Evolutionary conservation across 2,113 vertebrate genomes (phyloP).

Genomic region (Muntiacus muntjak): DNA sequence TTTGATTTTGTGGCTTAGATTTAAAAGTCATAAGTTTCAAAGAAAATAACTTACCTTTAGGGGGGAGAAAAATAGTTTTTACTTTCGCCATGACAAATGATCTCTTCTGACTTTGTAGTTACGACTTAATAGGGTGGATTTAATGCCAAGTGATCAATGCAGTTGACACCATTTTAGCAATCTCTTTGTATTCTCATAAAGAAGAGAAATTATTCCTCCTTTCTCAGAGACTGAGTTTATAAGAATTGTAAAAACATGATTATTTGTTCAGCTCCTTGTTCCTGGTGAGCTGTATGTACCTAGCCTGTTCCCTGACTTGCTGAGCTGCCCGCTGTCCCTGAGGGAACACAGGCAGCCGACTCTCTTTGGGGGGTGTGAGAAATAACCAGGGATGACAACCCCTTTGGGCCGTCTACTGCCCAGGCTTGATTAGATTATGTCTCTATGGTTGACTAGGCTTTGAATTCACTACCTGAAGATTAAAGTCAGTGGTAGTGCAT

Average conservation of each 20-base stretch:
- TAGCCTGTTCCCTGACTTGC: background rate
- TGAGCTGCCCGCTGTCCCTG: background rate
- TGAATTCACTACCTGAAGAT: conserved; percentile 46
- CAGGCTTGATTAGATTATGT: conserved; percentile 40
- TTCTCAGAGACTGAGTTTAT: background rate
- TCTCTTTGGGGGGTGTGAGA: conserved; percentile 15
- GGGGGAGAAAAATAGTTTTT: background rate
- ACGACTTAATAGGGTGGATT: conserved; percentile 7
- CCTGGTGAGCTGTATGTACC: background rate
- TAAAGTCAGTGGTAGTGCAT: background rate
- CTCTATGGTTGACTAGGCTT: conserved; percentile 14
- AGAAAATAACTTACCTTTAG: conserved; percentile 50
- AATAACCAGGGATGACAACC: conserved; percentile 50
- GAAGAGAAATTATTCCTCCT: background rate
- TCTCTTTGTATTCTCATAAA: background rate
- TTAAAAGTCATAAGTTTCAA: conserved; percentile 45
- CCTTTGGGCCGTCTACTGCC: conserved; percentile 28
- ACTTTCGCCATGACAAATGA: conserved; percentile 1
- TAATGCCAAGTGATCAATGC: background rate
- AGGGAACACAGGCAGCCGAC: background rate
- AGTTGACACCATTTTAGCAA: background rate
- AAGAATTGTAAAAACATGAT: background rate
- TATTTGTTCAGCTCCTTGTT: background rate
- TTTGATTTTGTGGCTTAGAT: conserved; percentile 50
- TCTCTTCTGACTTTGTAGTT: conserved; percentile 47